Conservation (phyloP, 2,113 vertebrate species). For the Aramus guarauna region DNA sequence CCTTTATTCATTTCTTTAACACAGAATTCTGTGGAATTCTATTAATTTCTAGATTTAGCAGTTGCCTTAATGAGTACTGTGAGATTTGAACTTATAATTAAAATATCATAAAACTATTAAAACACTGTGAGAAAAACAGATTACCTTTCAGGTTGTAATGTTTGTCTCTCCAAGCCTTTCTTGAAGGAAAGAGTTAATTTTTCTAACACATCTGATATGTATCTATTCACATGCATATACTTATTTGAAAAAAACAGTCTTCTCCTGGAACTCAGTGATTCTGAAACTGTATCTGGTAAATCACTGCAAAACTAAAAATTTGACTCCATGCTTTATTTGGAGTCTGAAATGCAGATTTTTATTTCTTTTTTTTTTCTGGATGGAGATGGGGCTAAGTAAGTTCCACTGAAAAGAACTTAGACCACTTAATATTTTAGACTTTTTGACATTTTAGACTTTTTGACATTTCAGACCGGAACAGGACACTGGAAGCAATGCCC, state of each 20-base stretch:
- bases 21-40: neutral
- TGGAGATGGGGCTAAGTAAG: neutral
- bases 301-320: neutral
- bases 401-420: neutral
- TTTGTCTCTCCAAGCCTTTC: neutral
- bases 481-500: neutral
- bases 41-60: neutral
- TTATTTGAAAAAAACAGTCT: neutral
- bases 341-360: neutral
- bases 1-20: neutral
- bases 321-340: neutral
- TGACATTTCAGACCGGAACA: neutral
- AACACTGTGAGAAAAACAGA: neutral
- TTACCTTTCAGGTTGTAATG: neutral
- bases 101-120: neutral
- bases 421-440: neutral
- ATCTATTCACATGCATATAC: neutral
- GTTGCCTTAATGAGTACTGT: neutral
- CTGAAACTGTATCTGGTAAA: neutral
- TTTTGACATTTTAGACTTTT: neutral
- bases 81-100: neutral
- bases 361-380: neutral
- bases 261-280: neutral
- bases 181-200: neutral
- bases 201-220: neutral